phyloP scores from a whole-genome alignment of 2,888 invertebrate species.

The Drosophila helvetica region DNA sequence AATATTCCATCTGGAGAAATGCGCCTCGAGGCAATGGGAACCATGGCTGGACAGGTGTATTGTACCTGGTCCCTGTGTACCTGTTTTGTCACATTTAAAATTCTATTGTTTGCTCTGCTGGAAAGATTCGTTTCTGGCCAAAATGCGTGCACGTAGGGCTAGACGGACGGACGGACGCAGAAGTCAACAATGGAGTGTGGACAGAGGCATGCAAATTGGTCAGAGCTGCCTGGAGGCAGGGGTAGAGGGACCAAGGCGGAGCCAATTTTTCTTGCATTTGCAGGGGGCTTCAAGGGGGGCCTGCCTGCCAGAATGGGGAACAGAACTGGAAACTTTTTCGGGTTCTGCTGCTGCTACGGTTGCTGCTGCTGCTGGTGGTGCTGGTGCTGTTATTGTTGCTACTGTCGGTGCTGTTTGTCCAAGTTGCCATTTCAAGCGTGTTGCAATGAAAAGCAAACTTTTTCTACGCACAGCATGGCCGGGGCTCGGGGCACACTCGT shows the following conservation, averaged over 20 bases:
- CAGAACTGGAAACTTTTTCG: constrained; percentile 20
- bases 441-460: constrained; percentile 77
- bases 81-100: constrained; percentile 69
- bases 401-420: constrained; percentile 70
- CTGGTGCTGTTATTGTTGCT: constrained; percentile 13
- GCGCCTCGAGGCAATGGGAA: not conserved
- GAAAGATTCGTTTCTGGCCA: constrained; percentile 43
- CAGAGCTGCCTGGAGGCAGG: constrained; percentile 13
- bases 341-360: not conserved
- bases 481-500: constrained; percentile 12
- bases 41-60: constrained; percentile 30
- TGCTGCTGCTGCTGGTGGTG: not conserved
- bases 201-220: constrained; percentile 42
- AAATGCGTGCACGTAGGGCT: constrained; percentile 45
- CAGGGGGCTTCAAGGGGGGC: constrained; percentile 14
- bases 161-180: constrained; percentile 9
- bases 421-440: constrained; percentile 78
- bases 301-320: not conserved
- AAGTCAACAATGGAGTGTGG: constrained; percentile 47
- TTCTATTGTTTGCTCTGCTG: constrained; percentile 65
- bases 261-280: constrained; percentile 56
- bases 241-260: constrained; percentile 14
- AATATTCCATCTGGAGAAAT: constrained; percentile 15
- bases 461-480: constrained; percentile 52
- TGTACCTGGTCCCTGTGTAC: constrained; percentile 20